phyloP scores from a whole-genome alignment of 2,113 vertebrate genomes.

The Alaudala cheleensis region DNA sequence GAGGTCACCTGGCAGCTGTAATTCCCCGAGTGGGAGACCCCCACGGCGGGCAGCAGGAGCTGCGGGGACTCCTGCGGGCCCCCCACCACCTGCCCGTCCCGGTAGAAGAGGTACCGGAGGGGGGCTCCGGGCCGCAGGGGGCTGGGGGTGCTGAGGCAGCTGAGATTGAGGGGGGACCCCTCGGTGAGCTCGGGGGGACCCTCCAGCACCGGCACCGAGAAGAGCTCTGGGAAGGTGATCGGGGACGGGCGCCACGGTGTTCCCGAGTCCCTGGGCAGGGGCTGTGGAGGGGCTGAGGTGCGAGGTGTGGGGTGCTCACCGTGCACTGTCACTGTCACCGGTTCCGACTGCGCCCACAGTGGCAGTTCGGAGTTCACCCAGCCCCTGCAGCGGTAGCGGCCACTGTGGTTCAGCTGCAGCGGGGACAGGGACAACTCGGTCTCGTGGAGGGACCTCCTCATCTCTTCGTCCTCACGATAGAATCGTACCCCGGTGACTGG shows the following conservation, averaged over 20 bases:
- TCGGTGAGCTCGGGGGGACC: not conserved
- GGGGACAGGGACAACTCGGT: not conserved
- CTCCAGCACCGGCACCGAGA: not conserved
- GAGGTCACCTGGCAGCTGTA: not conserved
- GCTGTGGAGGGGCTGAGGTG: too few species aligned
- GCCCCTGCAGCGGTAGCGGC: not conserved
- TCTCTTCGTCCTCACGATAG: too few species aligned
- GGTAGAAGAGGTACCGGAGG: not conserved
- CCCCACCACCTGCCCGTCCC: not conserved
- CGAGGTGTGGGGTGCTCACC: not conserved
- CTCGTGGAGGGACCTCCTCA: rapidly evolving
- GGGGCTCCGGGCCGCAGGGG: not conserved
- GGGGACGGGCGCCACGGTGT: too few species aligned
- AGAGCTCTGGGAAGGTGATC: not conserved
- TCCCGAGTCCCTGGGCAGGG: not conserved
- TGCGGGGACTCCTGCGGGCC: not conserved
- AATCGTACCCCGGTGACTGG: too few species aligned
- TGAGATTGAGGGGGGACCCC: not conserved
- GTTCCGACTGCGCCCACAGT: too few species aligned
- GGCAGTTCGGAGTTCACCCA: not conserved
- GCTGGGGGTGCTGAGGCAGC: not conserved
- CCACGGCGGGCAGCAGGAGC: not conserved
- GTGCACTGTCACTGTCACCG: not conserved
- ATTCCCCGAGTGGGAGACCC: not conserved
- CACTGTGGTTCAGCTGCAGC: too few species aligned